Conservation (phyloP, 2,888 invertebrate species). For the Bugulina stolonifera region DNA sequence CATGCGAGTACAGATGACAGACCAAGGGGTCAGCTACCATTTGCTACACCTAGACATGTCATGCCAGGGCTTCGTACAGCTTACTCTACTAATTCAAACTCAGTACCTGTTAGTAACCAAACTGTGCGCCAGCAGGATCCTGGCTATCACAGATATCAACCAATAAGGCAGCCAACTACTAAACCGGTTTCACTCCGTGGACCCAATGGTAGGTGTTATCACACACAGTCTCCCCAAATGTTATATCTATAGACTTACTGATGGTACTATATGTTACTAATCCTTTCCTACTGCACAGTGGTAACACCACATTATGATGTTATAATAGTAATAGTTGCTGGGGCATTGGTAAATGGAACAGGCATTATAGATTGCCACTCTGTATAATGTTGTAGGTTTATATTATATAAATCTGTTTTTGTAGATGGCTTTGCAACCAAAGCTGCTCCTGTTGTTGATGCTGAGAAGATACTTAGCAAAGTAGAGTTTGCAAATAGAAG, state of each 20-base stretch:
- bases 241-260: no score
- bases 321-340: no score
- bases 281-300: no score
- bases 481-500: not conserved
- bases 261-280: no score
- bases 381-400: not conserved
- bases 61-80: not conserved
- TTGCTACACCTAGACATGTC: not conserved
- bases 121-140: not conserved
- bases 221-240: no score
- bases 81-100: not conserved
- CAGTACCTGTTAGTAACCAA: no score
- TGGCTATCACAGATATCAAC: not conserved
- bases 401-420: not conserved
- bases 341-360: no score
- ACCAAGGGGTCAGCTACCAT: not conserved
- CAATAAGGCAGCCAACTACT: not conserved
- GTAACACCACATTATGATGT: no score
- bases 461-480: slow-evolving; percentile 1
- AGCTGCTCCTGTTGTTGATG: not conserved
- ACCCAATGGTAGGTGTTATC: not conserved
- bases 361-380: no score
- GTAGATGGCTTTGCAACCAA: not conserved
- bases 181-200: not conserved
- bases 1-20: not conserved